Percentiles rank a stretch among this genome's conserved stretches.
These are phyloP conservation scores for Heterohyrax brucei DNA, from an alignment of 2,797 vertebrate species.

Conservation along the genomic window DNA sequence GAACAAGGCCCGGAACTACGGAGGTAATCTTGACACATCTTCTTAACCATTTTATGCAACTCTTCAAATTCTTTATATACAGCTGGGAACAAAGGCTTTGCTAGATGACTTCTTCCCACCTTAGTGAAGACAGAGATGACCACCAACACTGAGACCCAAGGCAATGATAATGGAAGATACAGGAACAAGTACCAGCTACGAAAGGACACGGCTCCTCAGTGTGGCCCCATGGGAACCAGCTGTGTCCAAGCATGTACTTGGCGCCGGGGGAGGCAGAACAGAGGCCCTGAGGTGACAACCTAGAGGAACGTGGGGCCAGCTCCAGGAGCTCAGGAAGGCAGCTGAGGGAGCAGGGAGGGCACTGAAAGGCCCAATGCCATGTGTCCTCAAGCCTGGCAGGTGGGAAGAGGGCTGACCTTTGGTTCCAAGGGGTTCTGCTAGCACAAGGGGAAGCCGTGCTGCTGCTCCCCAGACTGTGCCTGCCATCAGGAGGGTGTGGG, in stretches of 20 bases:
- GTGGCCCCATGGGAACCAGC: rapidly evolving
- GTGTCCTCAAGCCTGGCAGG: rapidly evolving
- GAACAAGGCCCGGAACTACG: constrained; percentile 87
- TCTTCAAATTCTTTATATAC: constrained; percentile 97
- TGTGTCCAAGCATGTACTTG: neutral
- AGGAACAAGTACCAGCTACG: neutral
- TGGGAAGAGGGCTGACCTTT: neutral
- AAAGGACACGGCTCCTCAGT: rapidly evolving
- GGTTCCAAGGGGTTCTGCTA: neutral
- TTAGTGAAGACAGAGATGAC: constrained; percentile 80
- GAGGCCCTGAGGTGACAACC: neutral
- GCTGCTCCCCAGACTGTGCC: neutral
- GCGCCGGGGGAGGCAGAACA: neutral
- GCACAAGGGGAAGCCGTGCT: neutral
- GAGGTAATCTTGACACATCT: constrained; percentile 95
- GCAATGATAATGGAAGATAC: neutral
- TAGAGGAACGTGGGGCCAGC: neutral
- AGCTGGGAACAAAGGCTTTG: constrained; percentile 94
- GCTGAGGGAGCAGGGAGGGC: neutral
- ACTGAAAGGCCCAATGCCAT: neutral
- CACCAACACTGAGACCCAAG: neutral
- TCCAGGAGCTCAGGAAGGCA: neutral
- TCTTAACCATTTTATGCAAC: constrained; percentile 94
- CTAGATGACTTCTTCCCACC: constrained; percentile 92
- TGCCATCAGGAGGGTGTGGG: neutral